These are phyloP conservation scores for Strigamia transsilvanica DNA, from an alignment of 2,888 invertebrate species.

Conservation along the genomic window DNA sequence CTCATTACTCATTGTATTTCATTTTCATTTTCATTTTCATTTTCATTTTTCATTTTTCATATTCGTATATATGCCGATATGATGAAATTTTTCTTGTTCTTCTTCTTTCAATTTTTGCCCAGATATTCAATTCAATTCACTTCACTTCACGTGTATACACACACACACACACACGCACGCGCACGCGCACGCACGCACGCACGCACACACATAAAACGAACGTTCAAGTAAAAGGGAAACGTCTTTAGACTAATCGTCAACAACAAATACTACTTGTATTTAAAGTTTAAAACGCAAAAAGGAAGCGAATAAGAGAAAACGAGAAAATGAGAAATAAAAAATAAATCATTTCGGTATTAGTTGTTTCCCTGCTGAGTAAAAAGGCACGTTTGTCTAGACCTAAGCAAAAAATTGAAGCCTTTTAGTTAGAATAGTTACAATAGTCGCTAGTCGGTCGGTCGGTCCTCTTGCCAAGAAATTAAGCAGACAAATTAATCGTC, in stretches of 20 bases:
- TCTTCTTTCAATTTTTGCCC: conserved; percentile 19
- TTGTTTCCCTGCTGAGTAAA: conserved; percentile 53
- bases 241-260: background rate
- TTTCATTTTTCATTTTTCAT: no score
- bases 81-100: background rate
- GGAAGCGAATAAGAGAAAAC: background rate
- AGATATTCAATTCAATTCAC: background rate
- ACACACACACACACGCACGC: background rate
- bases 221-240: conserved; percentile 12
- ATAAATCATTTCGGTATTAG: conserved; percentile 12
- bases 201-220: background rate
- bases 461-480: conserved; percentile 39
- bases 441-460: background rate
- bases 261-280: background rate
- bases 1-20: background rate
- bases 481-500: background rate
- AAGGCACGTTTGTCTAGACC: conserved; percentile 55
- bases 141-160: background rate
- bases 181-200: background rate
- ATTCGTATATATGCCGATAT: background rate
- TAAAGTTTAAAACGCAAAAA: background rate
- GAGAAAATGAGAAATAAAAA: background rate
- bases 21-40: background rate
- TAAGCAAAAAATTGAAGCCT: conserved; percentile 51
- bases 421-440: background rate